A percentile compares a stretch with the other conserved stretches of the same genome.
phyloP scores from a whole-genome alignment of 1,140 invertebrate species.

The Papilio dardanus region DNA sequence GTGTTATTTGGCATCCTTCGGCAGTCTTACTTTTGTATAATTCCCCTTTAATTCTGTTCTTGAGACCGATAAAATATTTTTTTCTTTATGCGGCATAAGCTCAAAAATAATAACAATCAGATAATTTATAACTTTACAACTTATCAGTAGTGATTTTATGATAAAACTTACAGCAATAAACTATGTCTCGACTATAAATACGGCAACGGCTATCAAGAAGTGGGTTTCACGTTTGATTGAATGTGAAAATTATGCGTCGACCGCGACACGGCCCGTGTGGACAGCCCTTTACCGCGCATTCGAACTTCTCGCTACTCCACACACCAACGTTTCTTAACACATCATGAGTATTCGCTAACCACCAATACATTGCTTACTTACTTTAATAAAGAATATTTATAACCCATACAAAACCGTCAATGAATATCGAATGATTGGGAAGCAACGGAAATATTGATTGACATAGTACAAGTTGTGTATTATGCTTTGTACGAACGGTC shows the following conservation, averaged over 20 bases:
- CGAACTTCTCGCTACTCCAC: conserved; percentile 29
- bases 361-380: conserved; percentile 3
- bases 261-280: conserved; percentile 46
- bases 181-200: conserved; percentile 46
- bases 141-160: background rate
- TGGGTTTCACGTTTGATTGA: conserved; percentile 59
- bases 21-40: no score
- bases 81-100: no score
- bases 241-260: conserved; percentile 68
- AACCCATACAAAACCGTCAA: background rate
- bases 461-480: conserved; percentile 1
- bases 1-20: no score
- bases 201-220: conserved; percentile 44
- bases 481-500: conserved; percentile 23
- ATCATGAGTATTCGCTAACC: background rate
- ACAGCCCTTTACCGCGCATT: conserved; percentile 42
- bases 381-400: background rate
- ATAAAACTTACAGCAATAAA: background rate
- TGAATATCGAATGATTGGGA: background rate
- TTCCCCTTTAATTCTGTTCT: no score
- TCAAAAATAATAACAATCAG: no score
- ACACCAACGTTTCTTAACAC: background rate
- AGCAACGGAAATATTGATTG: background rate
- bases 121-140: no score
- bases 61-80: no score